These are phyloP conservation scores for Halesus radiatus DNA, from an alignment of 1,140 invertebrate species.

Conservation along the genomic window DNA sequence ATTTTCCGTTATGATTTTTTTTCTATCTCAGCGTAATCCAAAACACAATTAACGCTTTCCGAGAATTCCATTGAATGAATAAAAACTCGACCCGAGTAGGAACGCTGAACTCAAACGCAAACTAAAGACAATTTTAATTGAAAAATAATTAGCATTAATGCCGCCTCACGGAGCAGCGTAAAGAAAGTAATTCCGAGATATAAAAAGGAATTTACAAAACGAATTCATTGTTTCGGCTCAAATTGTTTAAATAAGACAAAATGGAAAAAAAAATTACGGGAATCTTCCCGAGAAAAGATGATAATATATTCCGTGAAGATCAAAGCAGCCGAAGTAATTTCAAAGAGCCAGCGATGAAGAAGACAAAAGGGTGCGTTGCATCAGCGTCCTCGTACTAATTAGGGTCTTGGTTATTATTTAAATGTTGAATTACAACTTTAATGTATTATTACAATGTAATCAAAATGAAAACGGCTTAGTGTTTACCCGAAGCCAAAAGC, in stretches of 20 bases:
- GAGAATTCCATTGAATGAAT: too few relatives aligned
- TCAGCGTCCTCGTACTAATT: too few relatives aligned
- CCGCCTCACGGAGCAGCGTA: background rate
- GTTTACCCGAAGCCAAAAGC: too few relatives aligned
- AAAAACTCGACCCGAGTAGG: too few relatives aligned
- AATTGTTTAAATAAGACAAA: constrained; percentile 14
- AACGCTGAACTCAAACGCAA: background rate
- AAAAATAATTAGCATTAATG: constrained; percentile 14
- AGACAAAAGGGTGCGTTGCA: too few relatives aligned
- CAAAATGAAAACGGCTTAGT: too few relatives aligned
- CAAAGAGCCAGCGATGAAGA: background rate
- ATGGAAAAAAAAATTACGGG: constrained; percentile 4
- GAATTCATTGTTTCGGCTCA: constrained; percentile 11
- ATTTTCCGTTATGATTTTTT: too few relatives aligned
- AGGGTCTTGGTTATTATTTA: too few relatives aligned
- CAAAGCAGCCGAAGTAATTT: constrained; percentile 12
- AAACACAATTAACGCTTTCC: too few relatives aligned
- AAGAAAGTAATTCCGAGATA: constrained; percentile 8
- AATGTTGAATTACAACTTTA: too few relatives aligned
- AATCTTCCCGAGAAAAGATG: constrained; percentile 6
- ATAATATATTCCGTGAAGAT: constrained; percentile 17
- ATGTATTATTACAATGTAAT: too few relatives aligned
- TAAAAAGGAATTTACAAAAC: constrained; percentile 23
- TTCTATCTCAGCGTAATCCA: too few relatives aligned
- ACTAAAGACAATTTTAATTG: constrained; percentile 19